Evolutionary conservation across 2,888 invertebrate species (phyloP).

Genomic region (Dryomyza anilis): DNA sequence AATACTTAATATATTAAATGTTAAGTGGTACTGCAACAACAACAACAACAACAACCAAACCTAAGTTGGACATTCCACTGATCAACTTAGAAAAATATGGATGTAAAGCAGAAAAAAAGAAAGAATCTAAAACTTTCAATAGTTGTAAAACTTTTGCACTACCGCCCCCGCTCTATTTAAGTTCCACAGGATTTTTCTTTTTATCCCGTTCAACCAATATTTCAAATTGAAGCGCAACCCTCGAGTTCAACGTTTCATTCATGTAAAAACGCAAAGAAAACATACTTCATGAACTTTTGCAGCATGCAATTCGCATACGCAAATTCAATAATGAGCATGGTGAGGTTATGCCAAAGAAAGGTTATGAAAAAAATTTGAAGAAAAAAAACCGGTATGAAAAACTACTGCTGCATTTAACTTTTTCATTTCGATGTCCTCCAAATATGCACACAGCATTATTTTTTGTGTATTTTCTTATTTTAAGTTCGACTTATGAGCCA

Average conservation of each 20-base stretch:
- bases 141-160: constrained; percentile 2
- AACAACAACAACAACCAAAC: constrained; percentile 1
- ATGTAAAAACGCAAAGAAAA: constrained; percentile 2
- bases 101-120: background rate
- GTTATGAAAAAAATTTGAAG: background rate
- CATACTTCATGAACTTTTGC: constrained; percentile 8
- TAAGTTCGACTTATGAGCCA: background rate
- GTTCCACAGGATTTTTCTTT: background rate
- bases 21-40: constrained; percentile 8
- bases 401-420: constrained; percentile 3
- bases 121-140: background rate
- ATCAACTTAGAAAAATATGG: background rate
- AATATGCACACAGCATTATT: background rate
- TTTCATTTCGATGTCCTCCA: constrained; percentile 10
- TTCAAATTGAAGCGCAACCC: constrained; percentile 10
- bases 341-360: background rate
- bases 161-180: background rate
- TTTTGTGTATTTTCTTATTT: too few species aligned
- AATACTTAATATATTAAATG: constrained; percentile 27
- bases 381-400: background rate
- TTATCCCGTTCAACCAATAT: background rate
- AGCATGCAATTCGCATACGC: constrained; percentile 6
- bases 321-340: constrained; percentile 26
- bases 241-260: constrained; percentile 1
- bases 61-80: constrained; percentile 17